These are phyloP conservation scores for Orthosia gracilis DNA, from an alignment of 2,888 invertebrate genomes.

Conservation along the genomic window DNA sequence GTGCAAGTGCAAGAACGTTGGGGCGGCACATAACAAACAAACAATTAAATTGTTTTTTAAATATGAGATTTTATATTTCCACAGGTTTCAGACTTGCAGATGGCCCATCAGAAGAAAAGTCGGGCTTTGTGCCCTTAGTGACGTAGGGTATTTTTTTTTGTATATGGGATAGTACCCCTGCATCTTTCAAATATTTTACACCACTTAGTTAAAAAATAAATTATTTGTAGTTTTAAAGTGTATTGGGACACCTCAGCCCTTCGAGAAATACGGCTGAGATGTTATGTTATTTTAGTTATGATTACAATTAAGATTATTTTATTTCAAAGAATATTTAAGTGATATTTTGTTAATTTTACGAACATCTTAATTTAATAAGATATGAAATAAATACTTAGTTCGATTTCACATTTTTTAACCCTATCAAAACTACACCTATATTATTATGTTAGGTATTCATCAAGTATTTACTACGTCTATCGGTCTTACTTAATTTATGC, in stretches of 20 bases:
- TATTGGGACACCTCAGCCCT: not conserved
- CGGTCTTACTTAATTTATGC: too few relatives aligned
- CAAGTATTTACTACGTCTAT: too few relatives aligned
- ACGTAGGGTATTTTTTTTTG: too few relatives aligned
- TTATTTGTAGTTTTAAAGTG: too few relatives aligned
- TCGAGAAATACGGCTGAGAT: not conserved
- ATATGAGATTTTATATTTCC: not conserved
- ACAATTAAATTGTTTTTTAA: too few relatives aligned
- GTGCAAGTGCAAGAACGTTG: too few relatives aligned
- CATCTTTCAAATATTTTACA: not conserved
- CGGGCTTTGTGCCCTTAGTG: not conserved
- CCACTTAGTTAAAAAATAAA: not conserved
- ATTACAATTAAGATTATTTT: conserved; percentile 3
- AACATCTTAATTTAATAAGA: not conserved
- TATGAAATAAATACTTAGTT: not conserved
- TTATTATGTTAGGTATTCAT: too few relatives aligned
- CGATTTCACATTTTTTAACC: too few relatives aligned
- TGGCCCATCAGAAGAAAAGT: not conserved
- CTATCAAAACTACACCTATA: too few relatives aligned
- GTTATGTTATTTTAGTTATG: not conserved
- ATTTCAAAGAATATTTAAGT: not conserved
- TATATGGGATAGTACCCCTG: too few relatives aligned
- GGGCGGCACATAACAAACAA: too few relatives aligned
- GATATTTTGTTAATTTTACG: not conserved
- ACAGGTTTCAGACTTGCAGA: not conserved